phyloP scores from a whole-genome alignment of 1,140 invertebrate species.

The Tribolium madens region DNA sequence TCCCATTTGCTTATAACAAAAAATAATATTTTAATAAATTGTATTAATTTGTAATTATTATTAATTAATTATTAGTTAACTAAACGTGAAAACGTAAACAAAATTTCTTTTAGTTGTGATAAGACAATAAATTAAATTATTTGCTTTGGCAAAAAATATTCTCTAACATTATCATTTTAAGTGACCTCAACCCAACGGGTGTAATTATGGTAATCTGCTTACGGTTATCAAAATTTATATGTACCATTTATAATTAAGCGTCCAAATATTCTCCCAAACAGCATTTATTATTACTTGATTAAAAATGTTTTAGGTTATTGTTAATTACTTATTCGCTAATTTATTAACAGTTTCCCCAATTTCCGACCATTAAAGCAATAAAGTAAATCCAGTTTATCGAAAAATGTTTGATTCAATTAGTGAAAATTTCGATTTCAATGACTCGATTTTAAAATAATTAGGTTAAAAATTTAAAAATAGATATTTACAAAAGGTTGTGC shows the following conservation, averaged over 20 bases:
- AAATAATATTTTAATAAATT: no score
- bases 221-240: not conserved
- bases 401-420: not conserved
- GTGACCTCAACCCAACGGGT: no score
- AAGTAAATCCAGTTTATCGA: not conserved
- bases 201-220: not conserved
- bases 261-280: not conserved
- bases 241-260: not conserved
- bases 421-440: not conserved
- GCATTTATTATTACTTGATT: not conserved
- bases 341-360: not conserved
- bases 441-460: not conserved
- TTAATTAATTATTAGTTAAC: no score
- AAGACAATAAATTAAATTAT: no score
- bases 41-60: no score
- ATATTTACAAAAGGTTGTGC: no score
- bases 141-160: no score
- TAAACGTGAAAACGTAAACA: no score
- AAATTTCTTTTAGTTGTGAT: no score
- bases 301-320: not conserved
- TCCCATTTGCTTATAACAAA: no score
- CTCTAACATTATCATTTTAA: no score
- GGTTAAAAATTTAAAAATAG: not conserved
- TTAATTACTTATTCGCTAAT: not conserved
- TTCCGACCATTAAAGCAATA: not conserved